These are phyloP conservation scores for Antennarius maculatus DNA, from an alignment of 2,797 vertebrate genomes.

Conservation along the genomic window DNA sequence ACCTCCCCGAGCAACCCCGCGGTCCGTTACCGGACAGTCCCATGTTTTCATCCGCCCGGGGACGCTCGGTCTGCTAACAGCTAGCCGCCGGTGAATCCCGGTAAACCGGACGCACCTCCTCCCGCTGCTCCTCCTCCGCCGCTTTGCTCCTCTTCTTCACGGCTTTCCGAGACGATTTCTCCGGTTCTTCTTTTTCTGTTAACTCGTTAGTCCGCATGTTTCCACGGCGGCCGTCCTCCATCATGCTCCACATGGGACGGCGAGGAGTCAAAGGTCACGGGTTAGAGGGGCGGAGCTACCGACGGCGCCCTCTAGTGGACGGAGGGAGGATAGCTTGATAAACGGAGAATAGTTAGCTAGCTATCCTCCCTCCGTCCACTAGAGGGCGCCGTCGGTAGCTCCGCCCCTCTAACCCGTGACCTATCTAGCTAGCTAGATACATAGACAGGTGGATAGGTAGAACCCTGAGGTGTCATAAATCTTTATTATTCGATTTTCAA, in stretches of 20 bases:
- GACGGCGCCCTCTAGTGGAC: constrained; percentile 2
- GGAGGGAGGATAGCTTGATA: too few species aligned
- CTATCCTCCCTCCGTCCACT: neutral
- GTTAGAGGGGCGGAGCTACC: neutral
- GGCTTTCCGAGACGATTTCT: constrained; percentile 30
- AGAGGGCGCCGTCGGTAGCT: neutral
- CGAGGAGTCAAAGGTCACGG: constrained; percentile 23
- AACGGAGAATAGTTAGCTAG: too few species aligned
- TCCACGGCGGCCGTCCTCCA: constrained; percentile 32
- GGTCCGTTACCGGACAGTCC: too few species aligned
- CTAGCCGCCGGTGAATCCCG: neutral
- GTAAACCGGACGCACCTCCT: constrained; percentile 32
- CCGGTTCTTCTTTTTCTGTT: neutral
- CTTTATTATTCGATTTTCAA: constrained; percentile 77
- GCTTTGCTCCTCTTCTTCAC: constrained; percentile 60
- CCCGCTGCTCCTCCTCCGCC: constrained; percentile 35
- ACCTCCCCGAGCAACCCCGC: neutral
- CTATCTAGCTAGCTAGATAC: neutral
- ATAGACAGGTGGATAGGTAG: too few species aligned
- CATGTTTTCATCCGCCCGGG: neutral
- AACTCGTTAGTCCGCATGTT: constrained; percentile 12
- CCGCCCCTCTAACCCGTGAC: constrained; percentile 3
- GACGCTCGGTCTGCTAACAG: constrained; percentile 42
- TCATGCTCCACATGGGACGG: constrained; percentile 37
- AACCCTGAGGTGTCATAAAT: constrained; percentile 15